Conservation (phyloP, 2,888 invertebrate genomes). For the Sericinus montela region DNA sequence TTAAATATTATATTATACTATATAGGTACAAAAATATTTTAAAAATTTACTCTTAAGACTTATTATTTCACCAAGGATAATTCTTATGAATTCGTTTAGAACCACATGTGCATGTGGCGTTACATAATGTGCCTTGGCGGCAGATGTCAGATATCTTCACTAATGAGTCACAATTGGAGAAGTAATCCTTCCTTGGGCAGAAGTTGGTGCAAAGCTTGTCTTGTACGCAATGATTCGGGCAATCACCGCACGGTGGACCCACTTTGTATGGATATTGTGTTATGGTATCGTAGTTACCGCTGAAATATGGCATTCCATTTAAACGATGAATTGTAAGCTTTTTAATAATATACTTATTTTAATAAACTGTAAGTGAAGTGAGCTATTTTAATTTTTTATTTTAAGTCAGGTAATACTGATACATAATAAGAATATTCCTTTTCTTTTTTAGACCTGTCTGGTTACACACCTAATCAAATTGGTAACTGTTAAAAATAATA, state of each 20-base stretch:
- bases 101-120: slow-evolving; percentile 86
- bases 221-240: slow-evolving; percentile 81
- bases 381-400: too few species aligned
- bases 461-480: too few species aligned
- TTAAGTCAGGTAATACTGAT: too few species aligned
- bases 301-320: slow-evolving; percentile 71
- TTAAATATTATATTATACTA: too few species aligned
- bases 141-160: slow-evolving; percentile 55
- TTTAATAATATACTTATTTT: too few species aligned
- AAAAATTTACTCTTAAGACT: too few species aligned
- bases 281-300: slow-evolving; percentile 83
- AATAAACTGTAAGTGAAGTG: too few species aligned
- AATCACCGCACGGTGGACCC: slow-evolving; percentile 82
- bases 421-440: too few species aligned
- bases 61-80: slow-evolving; percentile 32
- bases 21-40: too few species aligned
- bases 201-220: slow-evolving; percentile 86
- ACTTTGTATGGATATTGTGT: slow-evolving; percentile 83
- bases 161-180: slow-evolving; percentile 85
- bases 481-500: too few species aligned
- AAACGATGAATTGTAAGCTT: too few species aligned
- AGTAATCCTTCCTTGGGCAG: slow-evolving; percentile 83
- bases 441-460: too few species aligned
- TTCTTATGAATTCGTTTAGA: slow-evolving; percentile 63
- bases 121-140: slow-evolving; percentile 80